Conservation (phyloP, 2,797 vertebrate species). For the Busarellus nigricollis region DNA sequence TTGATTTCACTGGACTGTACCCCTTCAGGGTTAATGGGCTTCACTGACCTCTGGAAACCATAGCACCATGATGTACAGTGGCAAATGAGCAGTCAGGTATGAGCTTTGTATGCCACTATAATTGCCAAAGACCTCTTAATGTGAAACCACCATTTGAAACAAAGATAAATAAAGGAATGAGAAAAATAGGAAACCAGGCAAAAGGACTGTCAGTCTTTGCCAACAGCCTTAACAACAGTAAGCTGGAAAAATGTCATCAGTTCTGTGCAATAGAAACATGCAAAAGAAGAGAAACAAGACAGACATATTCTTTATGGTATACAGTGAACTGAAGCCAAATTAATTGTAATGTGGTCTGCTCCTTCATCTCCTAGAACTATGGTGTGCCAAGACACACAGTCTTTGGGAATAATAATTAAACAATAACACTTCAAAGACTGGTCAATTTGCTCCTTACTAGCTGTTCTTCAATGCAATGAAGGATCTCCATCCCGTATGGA, state of each 20-base stretch:
- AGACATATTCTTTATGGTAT: not conserved
- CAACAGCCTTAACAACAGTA: not conserved
- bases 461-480: not conserved
- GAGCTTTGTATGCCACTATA: not conserved
- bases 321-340: not conserved
- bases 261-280: not conserved
- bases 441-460: not conserved
- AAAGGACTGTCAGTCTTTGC: not conserved
- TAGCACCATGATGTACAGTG: not conserved
- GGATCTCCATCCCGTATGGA: not conserved
- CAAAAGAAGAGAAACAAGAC: not conserved
- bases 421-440: not conserved
- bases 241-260: not conserved
- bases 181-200: not conserved
- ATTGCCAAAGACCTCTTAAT: not conserved
- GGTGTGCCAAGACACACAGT: not conserved
- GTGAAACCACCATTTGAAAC: not conserved
- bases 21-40: not conserved
- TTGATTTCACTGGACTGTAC: not conserved
- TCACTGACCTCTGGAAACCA: not conserved
- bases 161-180: not conserved
- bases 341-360: not conserved
- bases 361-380: not conserved
- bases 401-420: not conserved
- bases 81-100: not conserved